These are phyloP conservation scores for Volucella inflata DNA, from an alignment of 2,888 invertebrate species.

Conservation along the genomic window DNA sequence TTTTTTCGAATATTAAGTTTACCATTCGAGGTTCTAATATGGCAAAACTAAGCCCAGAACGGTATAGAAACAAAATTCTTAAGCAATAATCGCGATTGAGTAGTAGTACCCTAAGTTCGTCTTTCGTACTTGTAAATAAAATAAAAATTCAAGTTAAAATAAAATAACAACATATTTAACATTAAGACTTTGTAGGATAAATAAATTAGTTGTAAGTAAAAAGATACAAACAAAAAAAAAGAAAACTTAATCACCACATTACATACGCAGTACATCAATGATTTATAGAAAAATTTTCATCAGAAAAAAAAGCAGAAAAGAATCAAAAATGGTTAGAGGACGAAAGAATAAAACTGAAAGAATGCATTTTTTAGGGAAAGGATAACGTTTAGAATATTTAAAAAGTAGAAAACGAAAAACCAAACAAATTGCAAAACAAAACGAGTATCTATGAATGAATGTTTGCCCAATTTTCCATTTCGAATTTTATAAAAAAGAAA, in stretches of 20 bases:
- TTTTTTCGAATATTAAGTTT: constrained; percentile 10
- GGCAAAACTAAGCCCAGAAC: constrained; percentile 14
- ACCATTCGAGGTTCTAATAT: constrained; percentile 55
- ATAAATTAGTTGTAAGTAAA: constrained; percentile 66
- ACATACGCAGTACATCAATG: constrained; percentile 57
- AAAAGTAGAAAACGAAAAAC: not conserved
- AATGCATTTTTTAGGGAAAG: constrained; percentile 62
- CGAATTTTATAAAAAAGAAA: constrained; percentile 11
- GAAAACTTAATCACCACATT: constrained; percentile 49
- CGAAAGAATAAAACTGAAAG: constrained; percentile 22
- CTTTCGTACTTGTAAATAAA: constrained; percentile 70
- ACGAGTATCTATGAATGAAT: constrained; percentile 13
- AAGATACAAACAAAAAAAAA: constrained; percentile 12
- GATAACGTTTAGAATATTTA: too few species aligned
- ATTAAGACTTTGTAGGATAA: constrained; percentile 64
- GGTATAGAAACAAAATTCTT: constrained; percentile 49
- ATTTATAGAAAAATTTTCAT: constrained; percentile 31
- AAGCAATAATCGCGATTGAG: constrained; percentile 70
- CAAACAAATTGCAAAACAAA: constrained; percentile 10
- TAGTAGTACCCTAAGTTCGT: constrained; percentile 51
- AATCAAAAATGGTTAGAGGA: not conserved
- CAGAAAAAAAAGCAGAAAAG: constrained; percentile 16
- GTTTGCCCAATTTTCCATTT: constrained; percentile 37
- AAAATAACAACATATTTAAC: constrained; percentile 29
- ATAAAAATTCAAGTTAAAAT: constrained; percentile 15